These are phyloP conservation scores for Panurus biarmicus DNA, from an alignment of 2,113 vertebrate species.

Conservation along the genomic window DNA sequence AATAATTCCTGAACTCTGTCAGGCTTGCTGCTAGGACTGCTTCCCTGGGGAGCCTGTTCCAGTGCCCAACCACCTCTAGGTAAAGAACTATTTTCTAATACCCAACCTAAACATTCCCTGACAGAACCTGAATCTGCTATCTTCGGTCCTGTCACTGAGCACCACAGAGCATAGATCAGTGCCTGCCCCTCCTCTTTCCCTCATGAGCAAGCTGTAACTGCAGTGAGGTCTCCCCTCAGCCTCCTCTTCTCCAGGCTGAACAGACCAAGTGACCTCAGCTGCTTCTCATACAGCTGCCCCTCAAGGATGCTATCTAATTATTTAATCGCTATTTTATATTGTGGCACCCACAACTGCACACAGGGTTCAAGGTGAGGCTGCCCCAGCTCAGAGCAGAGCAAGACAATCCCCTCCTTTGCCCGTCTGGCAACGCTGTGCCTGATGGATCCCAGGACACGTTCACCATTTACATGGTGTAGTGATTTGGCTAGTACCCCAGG, in stretches of 20 bases:
- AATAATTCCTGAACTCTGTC: not conserved
- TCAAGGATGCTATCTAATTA: not conserved
- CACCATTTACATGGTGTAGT: not conserved
- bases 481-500: not conserved
- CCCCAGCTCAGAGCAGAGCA: not conserved
- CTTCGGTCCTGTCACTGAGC: not conserved
- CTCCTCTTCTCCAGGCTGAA: not conserved
- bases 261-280: not conserved
- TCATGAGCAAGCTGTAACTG: not conserved
- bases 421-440: not conserved
- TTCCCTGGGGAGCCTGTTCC: no score
- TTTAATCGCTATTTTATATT: not conserved
- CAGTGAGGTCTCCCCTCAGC: not conserved
- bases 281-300: rapidly evolving
- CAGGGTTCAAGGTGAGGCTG: rapidly evolving
- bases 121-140: not conserved
- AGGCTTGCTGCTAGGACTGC: not conserved
- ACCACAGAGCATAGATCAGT: not conserved
- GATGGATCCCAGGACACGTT: not conserved
- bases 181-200: not conserved
- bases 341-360: not conserved
- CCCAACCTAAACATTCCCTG: not conserved
- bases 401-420: not conserved
- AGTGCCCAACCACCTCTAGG: not conserved
- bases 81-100: not conserved